Conservation (phyloP, 2,113 vertebrate genomes). For the Sapayoa aenigma region DNA sequence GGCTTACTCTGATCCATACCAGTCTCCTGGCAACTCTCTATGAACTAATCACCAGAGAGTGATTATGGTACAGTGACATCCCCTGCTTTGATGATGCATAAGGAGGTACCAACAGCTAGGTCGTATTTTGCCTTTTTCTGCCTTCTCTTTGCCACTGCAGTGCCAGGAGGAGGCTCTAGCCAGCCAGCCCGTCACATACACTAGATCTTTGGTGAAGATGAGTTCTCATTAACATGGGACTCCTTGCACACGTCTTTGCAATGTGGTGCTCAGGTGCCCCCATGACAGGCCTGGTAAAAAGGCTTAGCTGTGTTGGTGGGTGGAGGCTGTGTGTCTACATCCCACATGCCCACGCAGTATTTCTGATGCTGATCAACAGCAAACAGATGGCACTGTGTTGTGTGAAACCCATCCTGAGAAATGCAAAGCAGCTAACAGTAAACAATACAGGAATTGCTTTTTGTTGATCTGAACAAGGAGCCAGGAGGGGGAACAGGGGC, state of each 20-base stretch:
- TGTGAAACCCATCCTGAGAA: background rate
- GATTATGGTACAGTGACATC: background rate
- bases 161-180: background rate
- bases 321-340: background rate
- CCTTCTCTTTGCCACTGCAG: background rate
- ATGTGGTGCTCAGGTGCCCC: background rate
- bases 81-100: rapidly evolving
- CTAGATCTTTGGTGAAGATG: background rate
- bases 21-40: background rate
- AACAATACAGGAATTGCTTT: background rate
- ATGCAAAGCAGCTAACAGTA: background rate
- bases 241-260: background rate
- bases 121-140: background rate
- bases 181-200: background rate
- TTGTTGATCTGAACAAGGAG: background rate
- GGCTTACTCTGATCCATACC: background rate
- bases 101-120: background rate
- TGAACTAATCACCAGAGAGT: background rate
- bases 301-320: background rate
- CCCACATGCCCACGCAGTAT: background rate
- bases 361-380: background rate
- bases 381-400: background rate
- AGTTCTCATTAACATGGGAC: background rate
- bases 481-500: background rate
- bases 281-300: background rate